Base-by-base conservation (phyloP, 2,797 vertebrate genomes). In the Threskiornis aethiopicus region DNA sequence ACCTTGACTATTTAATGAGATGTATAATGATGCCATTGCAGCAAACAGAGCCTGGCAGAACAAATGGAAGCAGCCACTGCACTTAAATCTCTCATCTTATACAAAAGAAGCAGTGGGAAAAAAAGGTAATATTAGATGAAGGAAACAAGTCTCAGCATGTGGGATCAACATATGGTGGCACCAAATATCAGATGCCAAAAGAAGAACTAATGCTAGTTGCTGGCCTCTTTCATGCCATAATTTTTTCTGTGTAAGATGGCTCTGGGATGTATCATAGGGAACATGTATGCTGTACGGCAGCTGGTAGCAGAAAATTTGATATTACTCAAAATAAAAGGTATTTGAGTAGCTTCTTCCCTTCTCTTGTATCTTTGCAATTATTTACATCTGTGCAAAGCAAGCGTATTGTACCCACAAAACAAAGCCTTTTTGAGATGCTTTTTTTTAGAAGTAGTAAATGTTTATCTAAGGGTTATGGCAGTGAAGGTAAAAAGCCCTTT, bases 1-100 rank as follows among this genome's bases (percentile, higher is more conserved):
- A 96, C 96, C 95, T 96, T 94, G 87, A 77, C 61, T 91, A 19
- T 69, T 92, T 95, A 93, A 90, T 57, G 44, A 90, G 80, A 79
- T 67, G 17, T 84, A 25, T 81, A 94, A 91, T 29, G 47, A 70
- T 71, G 51, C 28, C 52, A 70, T 33, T 41, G 51, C 57, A 96
- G 84, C 64, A 67, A 81, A 39, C 28, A 85, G 66, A 87, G 54
- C 35, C 49, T 82, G 61, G 71, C 71, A 92, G 71, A 61, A 81
- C 37, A 93, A 92, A 84, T 29, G n/a, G 18, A 89, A 87, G 62
- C 71, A 93, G 52, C 15, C 65, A 22, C 28, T 61, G 16, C 54
- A 83, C 83, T 70, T 67, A 72, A 22, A 47, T 44, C 18, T 67
- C 69, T 94, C 19, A 20, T 64, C 41, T 62, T 77, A 67, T 59